Conservation (phyloP, 2,888 invertebrate genomes). For the Sericinus montela region DNA sequence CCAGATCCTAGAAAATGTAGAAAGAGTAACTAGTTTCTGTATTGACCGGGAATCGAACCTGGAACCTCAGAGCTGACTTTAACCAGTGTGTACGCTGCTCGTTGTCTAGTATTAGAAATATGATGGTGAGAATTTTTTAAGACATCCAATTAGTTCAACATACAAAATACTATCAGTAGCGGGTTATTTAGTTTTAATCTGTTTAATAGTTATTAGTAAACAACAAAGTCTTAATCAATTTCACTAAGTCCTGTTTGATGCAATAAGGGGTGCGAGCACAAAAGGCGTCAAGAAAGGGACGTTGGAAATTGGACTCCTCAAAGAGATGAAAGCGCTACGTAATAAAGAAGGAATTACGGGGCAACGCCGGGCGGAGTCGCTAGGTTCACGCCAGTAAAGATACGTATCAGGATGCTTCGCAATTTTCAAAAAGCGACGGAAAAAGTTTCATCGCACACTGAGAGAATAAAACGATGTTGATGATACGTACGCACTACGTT, state of each 20-base stretch:
- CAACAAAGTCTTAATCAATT: conserved; percentile 13
- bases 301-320: conserved; percentile 15
- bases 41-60: too few species aligned
- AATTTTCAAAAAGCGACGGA: conserved; percentile 28
- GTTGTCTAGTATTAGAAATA: too few species aligned
- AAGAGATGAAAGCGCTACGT: conserved; percentile 10
- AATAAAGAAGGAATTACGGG: conserved; percentile 13
- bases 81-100: too few species aligned
- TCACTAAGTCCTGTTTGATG: conserved; percentile 8
- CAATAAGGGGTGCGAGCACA: conserved; percentile 14
- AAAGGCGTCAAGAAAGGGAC: conserved; percentile 12
- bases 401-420: conserved; percentile 24
- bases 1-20: too few species aligned
- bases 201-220: too few species aligned
- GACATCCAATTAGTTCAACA: too few species aligned
- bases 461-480: not conserved
- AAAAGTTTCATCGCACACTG: conserved; percentile 1
- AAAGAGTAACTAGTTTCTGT: too few species aligned
- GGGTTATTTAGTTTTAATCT: too few species aligned
- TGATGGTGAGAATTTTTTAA: too few species aligned
- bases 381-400: conserved; percentile 20
- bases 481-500: not conserved
- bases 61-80: too few species aligned
- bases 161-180: too few species aligned
- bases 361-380: not conserved